Base-by-base conservation (phyloP, 2,888 invertebrate genomes). In the Busseola fusca region DNA sequence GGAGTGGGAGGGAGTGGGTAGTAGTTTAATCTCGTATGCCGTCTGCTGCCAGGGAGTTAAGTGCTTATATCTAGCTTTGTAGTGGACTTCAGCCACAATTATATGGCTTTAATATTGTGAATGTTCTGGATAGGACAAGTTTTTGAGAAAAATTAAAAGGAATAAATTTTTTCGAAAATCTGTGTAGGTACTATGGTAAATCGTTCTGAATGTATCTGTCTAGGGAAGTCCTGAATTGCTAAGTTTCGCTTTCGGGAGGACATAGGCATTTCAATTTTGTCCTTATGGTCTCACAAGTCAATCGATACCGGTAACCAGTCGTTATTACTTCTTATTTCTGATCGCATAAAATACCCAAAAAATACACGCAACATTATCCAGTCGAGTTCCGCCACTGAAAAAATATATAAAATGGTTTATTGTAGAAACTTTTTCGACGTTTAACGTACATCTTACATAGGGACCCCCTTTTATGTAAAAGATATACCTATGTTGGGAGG, bases 11-110 rank as follows among this genome's bases (percentile, higher is more conserved):
- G 21, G 9, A 27, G 52, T 66, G 71, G 76, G 68, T 64, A 80
- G 52, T 69, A 69, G 67, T 68, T 64, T 70, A 67, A 74, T 77
- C 74, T 69, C 64, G 66, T 76, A 58, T 65, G 60, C 65, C 65
- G 72, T 60, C 56, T 42, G 42, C 60, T 34, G 52, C n/a, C 12
- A 1, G 69, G 1, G 69, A 82, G 64, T 80, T 67, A 71, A 62
- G 50, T 50, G 48, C 58, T 73, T 81, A 48, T 52, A 56, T 59
- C 52, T 45, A 73, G 77, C 65, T 73, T 66, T 48, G 50, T 66
- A 64, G 48, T 66, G 45, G 54, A 72, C 71, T 63, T 50, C 21
- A 30, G 48, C 50, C 21, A 18, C 54, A 66, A 64, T 52, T 30
- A 50, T 21, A 42, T 25, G 34, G 34, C 64, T 64, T 62, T 25